Conservation (phyloP, 1,140 invertebrate genomes). For the Cardiocondyla obscurior region DNA sequence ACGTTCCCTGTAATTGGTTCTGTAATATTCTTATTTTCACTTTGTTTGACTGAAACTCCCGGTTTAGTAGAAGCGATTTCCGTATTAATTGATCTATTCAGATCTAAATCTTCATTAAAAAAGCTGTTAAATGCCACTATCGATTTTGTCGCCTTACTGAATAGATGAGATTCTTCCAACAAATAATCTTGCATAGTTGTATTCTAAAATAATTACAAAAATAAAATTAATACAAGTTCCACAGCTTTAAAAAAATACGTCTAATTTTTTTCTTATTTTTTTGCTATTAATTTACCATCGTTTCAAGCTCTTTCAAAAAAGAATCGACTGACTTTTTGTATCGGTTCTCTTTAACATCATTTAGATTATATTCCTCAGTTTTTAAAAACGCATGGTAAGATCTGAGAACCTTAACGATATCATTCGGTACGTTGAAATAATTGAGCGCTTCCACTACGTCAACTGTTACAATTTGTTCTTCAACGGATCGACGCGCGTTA, state of each 20-base stretch:
- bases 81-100: background rate
- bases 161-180: conserved; percentile 3
- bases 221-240: background rate
- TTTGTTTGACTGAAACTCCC: conserved; percentile 39
- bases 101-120: conserved; percentile 6
- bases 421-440: conserved; percentile 67
- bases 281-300: conserved; percentile 64
- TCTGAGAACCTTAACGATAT: conserved; percentile 72
- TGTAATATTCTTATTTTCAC: conserved; percentile 40
- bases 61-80: conserved; percentile 44
- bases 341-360: background rate
- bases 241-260: background rate
- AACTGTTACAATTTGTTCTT: conserved; percentile 50
- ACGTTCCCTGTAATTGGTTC: background rate
- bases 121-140: conserved; percentile 46
- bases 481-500: background rate
- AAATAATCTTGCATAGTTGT: conserved; percentile 1
- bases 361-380: background rate
- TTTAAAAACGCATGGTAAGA: conserved; percentile 70
- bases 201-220: conserved; percentile 35
- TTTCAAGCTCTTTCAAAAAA: conserved; percentile 60
- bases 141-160: conserved; percentile 34
- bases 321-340: conserved; percentile 21
- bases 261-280: background rate
- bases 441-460: conserved; percentile 70